phyloP scores from a whole-genome alignment of 2,113 vertebrate genomes.

The Rhabdomys dilectus region DNA sequence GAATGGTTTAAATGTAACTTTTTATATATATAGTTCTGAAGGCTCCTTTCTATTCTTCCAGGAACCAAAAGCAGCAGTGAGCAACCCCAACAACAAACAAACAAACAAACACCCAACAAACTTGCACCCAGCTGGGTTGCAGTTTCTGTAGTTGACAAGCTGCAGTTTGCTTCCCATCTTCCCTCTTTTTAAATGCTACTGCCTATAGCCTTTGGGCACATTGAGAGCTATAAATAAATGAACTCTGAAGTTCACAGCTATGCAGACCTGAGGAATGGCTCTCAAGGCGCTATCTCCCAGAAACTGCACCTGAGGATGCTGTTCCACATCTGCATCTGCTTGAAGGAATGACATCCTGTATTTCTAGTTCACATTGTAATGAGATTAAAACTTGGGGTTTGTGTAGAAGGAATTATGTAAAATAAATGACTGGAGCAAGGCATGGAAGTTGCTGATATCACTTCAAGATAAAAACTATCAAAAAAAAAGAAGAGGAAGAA shows the following conservation, averaged over 20 bases:
- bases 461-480: neutral
- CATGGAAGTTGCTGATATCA: neutral
- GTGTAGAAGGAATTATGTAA: neutral
- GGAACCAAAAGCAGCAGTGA: neutral
- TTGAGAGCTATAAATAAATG: neutral
- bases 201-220: neutral
- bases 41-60: neutral
- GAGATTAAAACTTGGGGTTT: neutral
- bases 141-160: neutral
- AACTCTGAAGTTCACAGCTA: neutral
- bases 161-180: neutral
- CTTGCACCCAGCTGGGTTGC: no score
- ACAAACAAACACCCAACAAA: no score
- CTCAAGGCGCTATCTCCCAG: neutral
- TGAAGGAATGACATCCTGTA: neutral
- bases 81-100: neutral
- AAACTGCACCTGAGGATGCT: neutral
- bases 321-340: neutral
- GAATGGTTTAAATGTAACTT: neutral
- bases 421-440: neutral
- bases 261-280: neutral
- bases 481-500: no score
- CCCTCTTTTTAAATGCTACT: neutral
- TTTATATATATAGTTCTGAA: no score
- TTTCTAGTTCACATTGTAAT: neutral